Evolutionary conservation across 2,797 vertebrate species (phyloP).

Genomic region (Rhinoraja longicauda): DNA sequence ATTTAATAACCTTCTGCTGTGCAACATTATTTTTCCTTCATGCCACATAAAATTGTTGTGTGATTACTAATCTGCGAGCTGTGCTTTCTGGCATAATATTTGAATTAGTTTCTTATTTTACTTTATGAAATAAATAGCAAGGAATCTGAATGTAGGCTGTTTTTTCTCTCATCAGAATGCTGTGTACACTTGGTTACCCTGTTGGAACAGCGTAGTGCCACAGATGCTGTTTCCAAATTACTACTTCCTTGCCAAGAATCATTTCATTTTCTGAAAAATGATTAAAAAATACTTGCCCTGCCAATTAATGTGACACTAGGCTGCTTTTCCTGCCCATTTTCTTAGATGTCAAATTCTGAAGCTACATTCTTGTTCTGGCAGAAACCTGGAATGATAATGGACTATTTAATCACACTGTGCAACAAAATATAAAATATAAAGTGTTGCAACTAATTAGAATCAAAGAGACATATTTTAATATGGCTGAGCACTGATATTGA

Average conservation of each 20-base stretch:
- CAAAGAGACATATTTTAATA: too few species aligned
- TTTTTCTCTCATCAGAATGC: not conserved
- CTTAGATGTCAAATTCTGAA: slow-evolving; percentile 2
- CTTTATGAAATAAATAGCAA: not conserved
- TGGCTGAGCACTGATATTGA: too few species aligned
- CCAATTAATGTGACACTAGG: not conserved
- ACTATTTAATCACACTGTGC: not conserved
- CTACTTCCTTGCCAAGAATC: not conserved
- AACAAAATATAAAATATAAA: not conserved
- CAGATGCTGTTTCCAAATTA: not conserved
- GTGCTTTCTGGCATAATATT: not conserved
- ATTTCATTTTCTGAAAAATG: not conserved
- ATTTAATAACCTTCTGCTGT: slow-evolving; percentile 10
- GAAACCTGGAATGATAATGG: not conserved
- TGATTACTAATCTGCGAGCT: not conserved
- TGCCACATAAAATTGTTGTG: slow-evolving; percentile 5
- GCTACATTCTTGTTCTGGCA: not conserved
- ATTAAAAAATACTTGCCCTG: not conserved
- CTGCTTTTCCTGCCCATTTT: not conserved
- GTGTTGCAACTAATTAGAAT: not conserved
- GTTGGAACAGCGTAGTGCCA: not conserved
- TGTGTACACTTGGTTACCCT: not conserved
- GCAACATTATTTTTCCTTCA: not conserved
- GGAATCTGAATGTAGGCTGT: not conserved
- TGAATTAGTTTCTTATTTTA: not conserved